Conservation (phyloP, 1,140 invertebrate genomes). For the Camponotus vicinus region DNA sequence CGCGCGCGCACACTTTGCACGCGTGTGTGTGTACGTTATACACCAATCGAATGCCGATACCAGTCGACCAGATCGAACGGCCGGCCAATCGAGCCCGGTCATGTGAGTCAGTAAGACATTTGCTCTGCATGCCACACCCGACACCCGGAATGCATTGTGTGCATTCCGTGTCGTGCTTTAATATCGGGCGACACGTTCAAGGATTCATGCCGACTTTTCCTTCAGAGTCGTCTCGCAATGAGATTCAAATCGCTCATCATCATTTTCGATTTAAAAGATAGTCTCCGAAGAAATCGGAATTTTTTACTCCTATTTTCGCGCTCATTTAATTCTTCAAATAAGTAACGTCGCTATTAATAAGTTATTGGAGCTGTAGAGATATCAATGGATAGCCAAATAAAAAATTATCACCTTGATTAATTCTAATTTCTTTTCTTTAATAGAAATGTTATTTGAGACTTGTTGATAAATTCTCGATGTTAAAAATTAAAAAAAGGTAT, state of each 20-base stretch:
- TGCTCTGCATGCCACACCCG: constrained; percentile 75
- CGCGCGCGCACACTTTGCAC: not conserved
- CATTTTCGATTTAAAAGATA: not conserved
- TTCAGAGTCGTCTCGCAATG: not conserved
- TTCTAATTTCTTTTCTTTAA: not conserved
- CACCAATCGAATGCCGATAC: constrained; percentile 40
- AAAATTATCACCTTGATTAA: not conserved
- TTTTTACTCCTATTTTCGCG: no score
- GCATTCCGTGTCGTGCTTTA: constrained; percentile 70
- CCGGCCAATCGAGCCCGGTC: constrained; percentile 51
- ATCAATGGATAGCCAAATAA: not conserved
- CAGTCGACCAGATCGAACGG: constrained; percentile 42
- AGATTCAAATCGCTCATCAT: not conserved
- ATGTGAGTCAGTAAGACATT: constrained; percentile 80
- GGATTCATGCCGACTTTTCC: constrained; percentile 55
- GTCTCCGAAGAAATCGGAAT: not conserved
- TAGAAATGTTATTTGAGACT: not conserved
- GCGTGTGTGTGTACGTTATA: not conserved
- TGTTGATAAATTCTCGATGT: no score
- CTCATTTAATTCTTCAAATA: not conserved
- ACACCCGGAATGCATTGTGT: constrained; percentile 69
- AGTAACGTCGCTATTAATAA: not conserved
- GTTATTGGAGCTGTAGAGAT: no score
- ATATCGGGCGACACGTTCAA: constrained; percentile 31
- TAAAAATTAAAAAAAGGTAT: no score